These are phyloP conservation scores for Trichosurus vulpecula DNA, from an alignment of 2,797 vertebrate genomes.

Conservation along the genomic window DNA sequence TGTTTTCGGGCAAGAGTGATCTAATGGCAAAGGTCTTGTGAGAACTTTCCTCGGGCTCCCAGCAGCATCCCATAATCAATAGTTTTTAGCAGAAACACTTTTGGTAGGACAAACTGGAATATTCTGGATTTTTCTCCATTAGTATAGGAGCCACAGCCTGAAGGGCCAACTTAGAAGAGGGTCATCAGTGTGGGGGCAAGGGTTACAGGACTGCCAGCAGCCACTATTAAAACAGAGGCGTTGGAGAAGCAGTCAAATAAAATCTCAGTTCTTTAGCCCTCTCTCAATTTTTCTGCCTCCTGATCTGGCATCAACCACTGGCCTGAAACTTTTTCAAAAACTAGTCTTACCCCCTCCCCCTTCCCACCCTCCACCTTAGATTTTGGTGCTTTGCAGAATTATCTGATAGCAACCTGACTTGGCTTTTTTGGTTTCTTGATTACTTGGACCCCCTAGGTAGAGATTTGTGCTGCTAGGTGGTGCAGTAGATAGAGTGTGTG, in stretches of 20 bases:
- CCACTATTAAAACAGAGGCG: neutral
- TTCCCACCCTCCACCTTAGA: neutral
- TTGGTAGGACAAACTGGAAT: neutral
- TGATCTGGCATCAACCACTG: neutral
- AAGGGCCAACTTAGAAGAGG: neutral
- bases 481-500: neutral
- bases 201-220: neutral
- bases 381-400: neutral
- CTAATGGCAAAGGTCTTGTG: neutral
- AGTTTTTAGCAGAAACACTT: fast-evolving
- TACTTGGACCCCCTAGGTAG: neutral
- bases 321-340: neutral
- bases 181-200: neutral
- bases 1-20: neutral
- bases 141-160: neutral
- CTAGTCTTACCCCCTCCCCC: slow-evolving; percentile 54
- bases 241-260: neutral
- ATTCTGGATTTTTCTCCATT: neutral
- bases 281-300: slow-evolving; percentile 15
- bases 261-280: neutral
- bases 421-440: neutral
- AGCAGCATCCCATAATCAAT: fast-evolving
- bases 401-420: neutral
- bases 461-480: neutral
- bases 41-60: neutral